phyloP scores from a whole-genome alignment of 2,797 vertebrate genomes.

The Pseudotriccus pelzelni region DNA sequence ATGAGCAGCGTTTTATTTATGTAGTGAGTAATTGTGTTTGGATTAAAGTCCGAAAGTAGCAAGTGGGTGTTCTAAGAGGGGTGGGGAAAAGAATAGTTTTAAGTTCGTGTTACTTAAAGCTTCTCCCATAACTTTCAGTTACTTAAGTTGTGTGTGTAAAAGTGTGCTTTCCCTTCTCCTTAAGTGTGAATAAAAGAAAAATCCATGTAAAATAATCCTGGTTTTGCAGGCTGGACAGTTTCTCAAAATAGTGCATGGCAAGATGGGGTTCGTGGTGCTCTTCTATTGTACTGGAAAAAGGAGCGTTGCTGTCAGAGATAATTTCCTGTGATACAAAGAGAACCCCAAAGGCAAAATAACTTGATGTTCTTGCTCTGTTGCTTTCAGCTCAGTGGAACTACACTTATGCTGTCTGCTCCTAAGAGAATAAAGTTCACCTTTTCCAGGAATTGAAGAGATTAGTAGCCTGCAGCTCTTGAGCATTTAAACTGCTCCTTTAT shows the following conservation, averaged over 20 bases:
- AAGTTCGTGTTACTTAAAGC: slow-evolving; percentile 57
- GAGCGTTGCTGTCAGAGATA: slow-evolving; percentile 18
- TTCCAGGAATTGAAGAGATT: slow-evolving; percentile 61
- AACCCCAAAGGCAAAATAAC: slow-evolving; percentile 56
- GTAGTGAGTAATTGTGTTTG: slow-evolving; percentile 52
- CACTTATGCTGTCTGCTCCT: slow-evolving; percentile 44
- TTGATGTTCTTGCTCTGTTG: slow-evolving; percentile 26
- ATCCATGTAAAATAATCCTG: slow-evolving; percentile 29
- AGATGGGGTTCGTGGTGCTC: not conserved
- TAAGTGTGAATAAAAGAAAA: slow-evolving; percentile 9
- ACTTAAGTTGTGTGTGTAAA: slow-evolving; percentile 37
- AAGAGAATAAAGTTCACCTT: slow-evolving; percentile 54
- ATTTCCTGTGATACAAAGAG: slow-evolving; percentile 45
- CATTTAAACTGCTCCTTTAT: slow-evolving; percentile 51
- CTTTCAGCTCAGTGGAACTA: slow-evolving; percentile 43
- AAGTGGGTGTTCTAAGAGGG: slow-evolving; percentile 42
- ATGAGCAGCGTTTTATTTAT: slow-evolving; percentile 42
- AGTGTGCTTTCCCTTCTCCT: slow-evolving; percentile 18
- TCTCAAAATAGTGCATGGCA: not conserved
- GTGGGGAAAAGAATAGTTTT: slow-evolving; percentile 53
- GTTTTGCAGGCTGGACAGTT: slow-evolving; percentile 51
- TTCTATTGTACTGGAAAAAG: not conserved
- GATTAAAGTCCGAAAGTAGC: slow-evolving; percentile 31
- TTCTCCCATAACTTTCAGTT: slow-evolving; percentile 52
- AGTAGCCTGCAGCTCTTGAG: slow-evolving; percentile 64